Evolutionary conservation across 2,888 invertebrate species (phyloP).

Genomic region (Alitta virens): DNA sequence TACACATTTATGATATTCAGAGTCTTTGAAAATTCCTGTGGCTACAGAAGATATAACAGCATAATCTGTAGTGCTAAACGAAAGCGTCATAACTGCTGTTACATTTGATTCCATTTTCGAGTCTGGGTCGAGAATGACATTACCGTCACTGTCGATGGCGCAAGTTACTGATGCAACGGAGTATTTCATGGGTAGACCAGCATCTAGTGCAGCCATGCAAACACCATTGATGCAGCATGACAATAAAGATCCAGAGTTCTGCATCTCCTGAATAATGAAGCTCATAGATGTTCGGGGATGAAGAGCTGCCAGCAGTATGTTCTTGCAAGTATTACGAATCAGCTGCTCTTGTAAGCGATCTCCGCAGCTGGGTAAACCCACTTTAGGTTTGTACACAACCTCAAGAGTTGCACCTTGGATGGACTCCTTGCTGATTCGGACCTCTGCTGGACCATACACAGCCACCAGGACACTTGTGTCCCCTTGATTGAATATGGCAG

Average conservation of each 20-base stretch:
- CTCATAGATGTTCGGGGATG: conserved; percentile 80
- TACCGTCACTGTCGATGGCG: conserved; percentile 64
- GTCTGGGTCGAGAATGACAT: conserved; percentile 68
- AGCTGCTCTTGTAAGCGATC: conserved; percentile 75
- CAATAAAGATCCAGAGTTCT: conserved; percentile 67
- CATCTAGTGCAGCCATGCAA: conserved; percentile 78
- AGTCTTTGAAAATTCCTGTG: conserved; percentile 36
- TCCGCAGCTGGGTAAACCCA: conserved; percentile 70
- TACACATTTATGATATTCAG: conserved; percentile 43
- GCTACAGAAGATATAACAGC: conserved; percentile 40
- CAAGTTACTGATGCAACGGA: conserved; percentile 78
- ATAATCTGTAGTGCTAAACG: conserved; percentile 41
- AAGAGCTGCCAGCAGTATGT: conserved; percentile 68
- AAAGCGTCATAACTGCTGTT: conserved; percentile 39
- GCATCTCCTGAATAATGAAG: conserved; percentile 81
- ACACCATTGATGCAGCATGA: conserved; percentile 80
- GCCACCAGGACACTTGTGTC: conserved; percentile 93
- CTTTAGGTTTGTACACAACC: conserved; percentile 69
- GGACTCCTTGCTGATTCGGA: conserved; percentile 69
- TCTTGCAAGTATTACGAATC: conserved; percentile 75
- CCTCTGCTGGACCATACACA: conserved; percentile 97
- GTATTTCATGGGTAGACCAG: conserved; percentile 79
- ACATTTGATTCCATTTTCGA: conserved; percentile 56
- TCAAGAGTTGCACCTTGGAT: conserved; percentile 79
- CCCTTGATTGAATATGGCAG: conserved; percentile 91